phyloP scores from a whole-genome alignment of 2,113 vertebrate genomes.

The Phodopus roborovskii region DNA sequence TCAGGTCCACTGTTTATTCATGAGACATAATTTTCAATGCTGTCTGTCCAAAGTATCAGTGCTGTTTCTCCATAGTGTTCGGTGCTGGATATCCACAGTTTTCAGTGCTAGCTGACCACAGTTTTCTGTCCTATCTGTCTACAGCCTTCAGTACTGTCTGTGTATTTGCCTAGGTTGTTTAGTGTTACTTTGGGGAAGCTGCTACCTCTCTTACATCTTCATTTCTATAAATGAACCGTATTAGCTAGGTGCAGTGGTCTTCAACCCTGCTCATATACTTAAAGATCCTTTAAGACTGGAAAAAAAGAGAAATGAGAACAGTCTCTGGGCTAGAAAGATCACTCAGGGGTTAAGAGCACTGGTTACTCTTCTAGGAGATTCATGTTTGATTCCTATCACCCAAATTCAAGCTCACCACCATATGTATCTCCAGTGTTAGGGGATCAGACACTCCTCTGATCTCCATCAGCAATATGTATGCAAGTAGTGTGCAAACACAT shows the following conservation, averaged over 20 bases:
- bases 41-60: neutral
- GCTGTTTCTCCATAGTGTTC: neutral
- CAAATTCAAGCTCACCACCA: no score
- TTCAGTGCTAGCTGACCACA: neutral
- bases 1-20: neutral
- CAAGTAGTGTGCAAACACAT: neutral
- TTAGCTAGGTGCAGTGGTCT: neutral
- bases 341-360: neutral
- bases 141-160: no score
- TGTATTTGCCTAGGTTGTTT: neutral
- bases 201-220: neutral
- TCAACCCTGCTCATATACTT: neutral
- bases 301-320: no score
- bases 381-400: neutral
- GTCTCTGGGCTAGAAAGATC: neutral
- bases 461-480: no score
- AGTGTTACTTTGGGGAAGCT: neutral
- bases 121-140: neutral
- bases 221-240: neutral
- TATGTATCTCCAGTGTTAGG: neutral
- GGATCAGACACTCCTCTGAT: neutral
- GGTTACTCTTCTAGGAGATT: neutral
- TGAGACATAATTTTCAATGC: no score
- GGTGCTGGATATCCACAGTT: neutral
- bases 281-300: neutral